Conservation (phyloP, 2,888 invertebrate species). For the Leucophenga maculata region DNA sequence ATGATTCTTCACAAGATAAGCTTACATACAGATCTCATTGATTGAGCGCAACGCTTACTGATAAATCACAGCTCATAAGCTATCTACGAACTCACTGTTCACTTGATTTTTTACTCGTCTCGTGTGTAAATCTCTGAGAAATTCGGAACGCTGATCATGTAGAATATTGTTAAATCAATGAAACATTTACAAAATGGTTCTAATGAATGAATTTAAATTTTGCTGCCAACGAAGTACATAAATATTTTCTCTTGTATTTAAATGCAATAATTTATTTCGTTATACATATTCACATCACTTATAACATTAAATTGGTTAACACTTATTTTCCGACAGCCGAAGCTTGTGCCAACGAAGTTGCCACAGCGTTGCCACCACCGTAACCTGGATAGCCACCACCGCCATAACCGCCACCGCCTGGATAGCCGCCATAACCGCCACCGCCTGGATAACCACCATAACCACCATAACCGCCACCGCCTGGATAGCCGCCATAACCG, state of each 20-base stretch:
- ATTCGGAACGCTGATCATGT: no score
- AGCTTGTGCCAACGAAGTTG: conserved; percentile 34
- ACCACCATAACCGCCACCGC: conserved; percentile 29
- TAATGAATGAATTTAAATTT: no score
- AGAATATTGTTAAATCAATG: no score
- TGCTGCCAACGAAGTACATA: no score
- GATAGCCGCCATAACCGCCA: conserved; percentile 30
- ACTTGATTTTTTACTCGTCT: no score
- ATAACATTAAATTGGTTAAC: not conserved
- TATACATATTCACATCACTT: not conserved
- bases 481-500: conserved; percentile 34
- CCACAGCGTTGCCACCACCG: conserved; percentile 32
- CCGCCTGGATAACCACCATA: conserved; percentile 17
- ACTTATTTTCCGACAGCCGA: conserved; percentile 39
- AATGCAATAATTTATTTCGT: not conserved
- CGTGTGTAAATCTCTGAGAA: no score
- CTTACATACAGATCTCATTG: no score
- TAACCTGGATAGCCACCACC: conserved; percentile 27
- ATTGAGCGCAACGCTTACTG: no score
- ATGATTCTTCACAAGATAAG: no score
- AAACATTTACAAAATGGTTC: no score
- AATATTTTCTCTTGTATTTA: not conserved
- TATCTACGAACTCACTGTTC: no score
- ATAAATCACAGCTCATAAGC: no score
- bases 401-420: conserved; percentile 30